Evolutionary conservation across 2,113 vertebrate genomes (phyloP).

Genomic region (Alligator mississippiensis): DNA sequence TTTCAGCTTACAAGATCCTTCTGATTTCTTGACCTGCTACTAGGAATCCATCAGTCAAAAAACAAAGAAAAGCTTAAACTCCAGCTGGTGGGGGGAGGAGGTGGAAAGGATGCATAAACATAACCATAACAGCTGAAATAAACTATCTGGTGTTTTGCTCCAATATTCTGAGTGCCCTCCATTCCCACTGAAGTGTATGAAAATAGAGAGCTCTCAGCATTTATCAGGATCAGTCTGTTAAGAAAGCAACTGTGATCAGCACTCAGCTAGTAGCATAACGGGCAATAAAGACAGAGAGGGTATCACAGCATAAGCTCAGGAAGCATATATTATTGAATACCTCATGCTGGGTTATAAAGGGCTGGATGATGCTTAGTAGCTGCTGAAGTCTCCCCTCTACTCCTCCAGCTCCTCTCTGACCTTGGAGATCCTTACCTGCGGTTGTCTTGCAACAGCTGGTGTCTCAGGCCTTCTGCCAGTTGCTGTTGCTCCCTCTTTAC

Average conservation of each 20-base stretch:
- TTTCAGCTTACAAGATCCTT: not conserved
- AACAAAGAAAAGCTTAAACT: not conserved
- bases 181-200: not conserved
- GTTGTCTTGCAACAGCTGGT: not conserved
- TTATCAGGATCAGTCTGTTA: not conserved
- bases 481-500: slow-evolving; percentile 48
- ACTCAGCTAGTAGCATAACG: not conserved
- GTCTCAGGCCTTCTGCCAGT: not conserved
- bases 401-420: not conserved
- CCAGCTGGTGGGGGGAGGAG: not conserved
- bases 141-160: not conserved
- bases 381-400: not conserved
- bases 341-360: not conserved
- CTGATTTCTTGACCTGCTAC: not conserved
- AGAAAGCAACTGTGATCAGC: not conserved
- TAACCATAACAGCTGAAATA: not conserved
- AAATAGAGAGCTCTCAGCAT: not conserved
- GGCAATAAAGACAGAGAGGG: not conserved
- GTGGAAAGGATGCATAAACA: not conserved
- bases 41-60: not conserved
- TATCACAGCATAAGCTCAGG: not conserved
- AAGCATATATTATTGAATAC: not conserved
- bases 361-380: not conserved
- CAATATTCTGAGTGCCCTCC: too few relatives aligned
- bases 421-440: slow-evolving; percentile 47